Base-by-base conservation (phyloP, 2,113 vertebrate genomes). In the Chaetops frenatus region DNA sequence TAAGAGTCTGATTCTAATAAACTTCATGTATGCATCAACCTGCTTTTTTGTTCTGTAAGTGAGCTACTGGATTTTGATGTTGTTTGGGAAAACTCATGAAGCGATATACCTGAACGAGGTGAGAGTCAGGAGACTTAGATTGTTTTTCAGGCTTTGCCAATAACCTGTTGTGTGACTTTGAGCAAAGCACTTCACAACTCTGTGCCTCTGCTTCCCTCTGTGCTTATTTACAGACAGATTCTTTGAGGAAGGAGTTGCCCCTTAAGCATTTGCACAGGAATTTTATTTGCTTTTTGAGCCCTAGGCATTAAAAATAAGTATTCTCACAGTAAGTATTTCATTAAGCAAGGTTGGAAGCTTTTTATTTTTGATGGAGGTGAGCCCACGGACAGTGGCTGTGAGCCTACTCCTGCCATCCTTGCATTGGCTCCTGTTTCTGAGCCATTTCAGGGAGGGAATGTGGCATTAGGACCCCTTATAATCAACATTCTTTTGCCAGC, bases 281-380 rank as follows among this genome's bases (percentile, higher is more conserved):
- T 90, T 79, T 51, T 20, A 73, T 83, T 78, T 92, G 19, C 31
- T 67, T 90, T 91, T 74, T 74, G 58, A 80, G 53, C 22, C 54
- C 10, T 54, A 61, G 50, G 40, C 76, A 85, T 64, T 91, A 80
- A 92, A 95, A 73, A 81, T 70, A 86, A 86, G 36, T 89, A 48
- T 91, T 80, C 48, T 96, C 78, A 88, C 27, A 51, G 50, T 77
- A 86, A 81, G 42, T 44, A 64, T 93, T 90, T 92, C 74, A 77
- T 29, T 81, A 31, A 86, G 33, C n/a, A 69, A 44, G 76, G 66
- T 11, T 95, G 82, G 74, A 93, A 81, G 45, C 71, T 67, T 92
- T 95, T 94, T 82, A 85, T 88, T 95, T 97, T 82, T 65, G 47
- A 53, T 94, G 81, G 86, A 92, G 36, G 35, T 12, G 3, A 87